Conservation (phyloP, 2,113 vertebrate species). For the Rhinogobius similis region DNA sequence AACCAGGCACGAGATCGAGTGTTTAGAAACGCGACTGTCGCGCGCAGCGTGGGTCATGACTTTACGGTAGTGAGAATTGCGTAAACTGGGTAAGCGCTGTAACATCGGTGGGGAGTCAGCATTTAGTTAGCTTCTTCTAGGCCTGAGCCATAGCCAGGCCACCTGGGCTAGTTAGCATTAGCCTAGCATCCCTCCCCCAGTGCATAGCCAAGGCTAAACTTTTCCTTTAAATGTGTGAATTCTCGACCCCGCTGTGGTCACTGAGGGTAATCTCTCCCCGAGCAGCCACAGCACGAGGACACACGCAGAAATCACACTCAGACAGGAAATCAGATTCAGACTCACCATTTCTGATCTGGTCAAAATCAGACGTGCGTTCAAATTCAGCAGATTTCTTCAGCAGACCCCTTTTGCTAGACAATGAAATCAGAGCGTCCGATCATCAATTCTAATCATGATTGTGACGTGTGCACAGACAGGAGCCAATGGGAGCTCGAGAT, state of each 20-base stretch:
- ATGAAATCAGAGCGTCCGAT: conserved; percentile 98
- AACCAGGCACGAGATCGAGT: conserved; percentile 8
- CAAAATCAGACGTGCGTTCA: conserved; percentile 76
- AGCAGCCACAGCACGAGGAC: background rate
- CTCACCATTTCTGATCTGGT: conserved; percentile 72
- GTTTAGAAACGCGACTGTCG: conserved; percentile 3
- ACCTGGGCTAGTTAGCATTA: conserved; percentile 51
- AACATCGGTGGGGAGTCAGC: conserved; percentile 22
- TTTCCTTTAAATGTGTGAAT: conserved; percentile 75
- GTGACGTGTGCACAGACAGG: conserved; percentile 91
- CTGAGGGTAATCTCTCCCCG: conserved; percentile 27
- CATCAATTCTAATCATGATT: conserved; percentile 99
- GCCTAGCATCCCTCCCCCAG: conserved; percentile 56
- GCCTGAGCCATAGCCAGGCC: conserved; percentile 61
- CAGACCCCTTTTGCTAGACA: conserved; percentile 89
- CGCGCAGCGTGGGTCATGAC: conserved; percentile 32
- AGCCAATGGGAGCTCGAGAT: conserved; percentile 86
- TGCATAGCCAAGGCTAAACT: conserved; percentile 72
- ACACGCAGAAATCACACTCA: background rate
- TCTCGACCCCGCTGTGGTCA: conserved; percentile 37
- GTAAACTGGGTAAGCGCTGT: conserved; percentile 37
- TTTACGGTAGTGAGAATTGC: conserved; percentile 29
- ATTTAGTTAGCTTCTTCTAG: conserved; percentile 43
- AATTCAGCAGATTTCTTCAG: conserved; percentile 89
- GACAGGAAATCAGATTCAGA: conserved; percentile 37